Evolutionary conservation across 1,140 invertebrate genomes (phyloP).

Genomic region (Arctopsyche grandis): DNA sequence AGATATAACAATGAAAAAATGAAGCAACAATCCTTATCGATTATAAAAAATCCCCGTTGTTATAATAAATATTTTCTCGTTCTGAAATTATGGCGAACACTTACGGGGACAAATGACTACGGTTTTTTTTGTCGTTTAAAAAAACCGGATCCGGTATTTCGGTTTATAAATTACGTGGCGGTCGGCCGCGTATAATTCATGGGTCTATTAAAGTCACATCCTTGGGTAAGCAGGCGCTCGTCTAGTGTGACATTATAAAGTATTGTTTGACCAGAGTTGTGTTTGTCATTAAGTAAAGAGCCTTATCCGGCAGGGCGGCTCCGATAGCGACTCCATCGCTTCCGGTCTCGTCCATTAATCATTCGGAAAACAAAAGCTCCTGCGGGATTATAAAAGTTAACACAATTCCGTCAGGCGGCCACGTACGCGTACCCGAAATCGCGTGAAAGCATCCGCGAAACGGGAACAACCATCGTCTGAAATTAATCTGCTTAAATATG

Average conservation of each 20-base stretch:
- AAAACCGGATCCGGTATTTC: slow-evolving; percentile 4
- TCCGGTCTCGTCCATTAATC: slow-evolving; percentile 47
- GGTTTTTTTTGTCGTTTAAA: neutral
- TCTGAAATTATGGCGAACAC: neutral
- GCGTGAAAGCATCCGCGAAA: neutral
- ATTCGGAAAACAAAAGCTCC: slow-evolving; percentile 49
- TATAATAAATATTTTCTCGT: no score
- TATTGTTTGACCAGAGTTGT: slow-evolving; percentile 45
- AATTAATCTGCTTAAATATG: slow-evolving; percentile 36
- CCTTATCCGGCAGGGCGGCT: slow-evolving; percentile 23
- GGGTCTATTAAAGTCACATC: slow-evolving; percentile 42
- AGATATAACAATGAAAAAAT: no score
- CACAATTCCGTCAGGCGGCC: slow-evolving; percentile 44
- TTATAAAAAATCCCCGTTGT: no score
- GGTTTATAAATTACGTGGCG: neutral
- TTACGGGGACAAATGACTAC: slow-evolving; percentile 26
- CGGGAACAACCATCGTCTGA: slow-evolving; percentile 2
- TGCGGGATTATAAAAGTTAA: slow-evolving; percentile 51
- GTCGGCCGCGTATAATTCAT: slow-evolving; percentile 36
- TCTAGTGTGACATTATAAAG: slow-evolving; percentile 41
- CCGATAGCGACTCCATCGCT: slow-evolving; percentile 19
- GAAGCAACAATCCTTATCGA: no score
- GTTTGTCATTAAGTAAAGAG: slow-evolving; percentile 48
- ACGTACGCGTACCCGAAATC: no score
- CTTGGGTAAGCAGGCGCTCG: neutral